Evolutionary conservation across 2,797 vertebrate genomes (phyloP), one percentile per base, ranked within the genome.

Genomic region (Melanotaenia parkinsoni): DNA sequence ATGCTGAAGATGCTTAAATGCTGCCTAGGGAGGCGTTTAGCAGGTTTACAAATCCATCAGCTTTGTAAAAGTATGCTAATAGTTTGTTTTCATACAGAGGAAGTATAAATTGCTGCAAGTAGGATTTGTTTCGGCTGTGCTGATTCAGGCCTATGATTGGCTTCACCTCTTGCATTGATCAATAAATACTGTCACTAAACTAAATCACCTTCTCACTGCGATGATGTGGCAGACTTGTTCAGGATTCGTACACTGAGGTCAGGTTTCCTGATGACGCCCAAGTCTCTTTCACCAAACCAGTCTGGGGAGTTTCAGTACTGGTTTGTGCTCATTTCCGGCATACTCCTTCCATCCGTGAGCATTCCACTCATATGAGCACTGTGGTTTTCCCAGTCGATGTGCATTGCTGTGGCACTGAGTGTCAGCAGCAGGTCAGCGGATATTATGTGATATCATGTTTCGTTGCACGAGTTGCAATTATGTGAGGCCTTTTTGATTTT

Each of bases 401-500:
- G 30, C 45, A 4, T 12, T 58, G 71, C 58, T 28, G 70, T 63
- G 56, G 22, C 74, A 70, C 59, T 6, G 33, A 18, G 40, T 43
- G 70, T 72, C 64, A 54, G 73, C 65, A 67, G 43, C 14, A 33
- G 67, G 56, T 61, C 63, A 18, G 56, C 73, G 67, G 85, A 84
- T 77, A 57, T 58, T 61, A 75, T 64, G 81, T 81, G 83, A 82
- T 77, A 54, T 84, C 72, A 65, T 80, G 72, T 80, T 58, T 84
- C 66, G 57, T 69, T 59, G 62, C 69, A 72, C 7, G 1, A 53
- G 38, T 75, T 83, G 67, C 58, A 81, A 74, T 87, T 86, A 86
- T 73, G 77, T 57, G 56, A 59, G 75, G 79, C 22, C 22, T 68
- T 65, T 68, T 64, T 24, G 30, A 28, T 26, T 63, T 57, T 67